Evolutionary conservation across 2,113 vertebrate species (phyloP), one percentile per base, ranked within the genome.

Genomic region (Tonatia bakeri): DNA sequence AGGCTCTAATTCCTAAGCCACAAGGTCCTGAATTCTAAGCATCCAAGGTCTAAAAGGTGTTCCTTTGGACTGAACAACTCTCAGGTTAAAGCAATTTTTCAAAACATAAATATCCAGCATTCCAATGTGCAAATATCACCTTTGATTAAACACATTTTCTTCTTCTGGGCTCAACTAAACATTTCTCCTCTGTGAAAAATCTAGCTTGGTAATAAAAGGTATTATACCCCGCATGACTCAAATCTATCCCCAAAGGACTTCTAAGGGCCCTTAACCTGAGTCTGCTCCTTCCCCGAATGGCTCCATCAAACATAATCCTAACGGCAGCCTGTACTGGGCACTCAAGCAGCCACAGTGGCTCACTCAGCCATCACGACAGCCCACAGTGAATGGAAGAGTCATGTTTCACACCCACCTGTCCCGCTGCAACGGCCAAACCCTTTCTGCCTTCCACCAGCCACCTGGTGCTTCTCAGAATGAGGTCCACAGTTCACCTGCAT

Each of bases 121-220:
- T 28, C 69, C 8, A 3, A 7, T 70, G 88, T 69, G 94, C 95
- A 96, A 95, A 97, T 92, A 76, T 26, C 91, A 80, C 75, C 83
- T 94, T 36, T 80, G 54, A 94, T 33, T 54, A 90, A 97, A 92
- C 38, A 70, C 54, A 59, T 90, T 92, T 89, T 67, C 95, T 88
- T 86, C 67, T 93, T 75, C 70, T 45, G 28, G 43, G 33, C 40
- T n/a, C 54, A 92, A 89, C 72, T 81, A 90, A 94, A 95, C 56
- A 87, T 4, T 75, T 9, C 86, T 94, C 67, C 56, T 79, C 56
- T 19, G 85, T 47, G 47, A 82, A 87, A 40, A 87, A 50, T 61
- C 72, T 56, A 47, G 56, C 31, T 92, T 86, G 14, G 50, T 56
- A 40, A 94, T 64, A 61, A 43, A 59, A 79, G 87, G 73, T 13